phyloP scores from a whole-genome alignment of 2,113 vertebrate species.

The Pachypanchax playfairii region DNA sequence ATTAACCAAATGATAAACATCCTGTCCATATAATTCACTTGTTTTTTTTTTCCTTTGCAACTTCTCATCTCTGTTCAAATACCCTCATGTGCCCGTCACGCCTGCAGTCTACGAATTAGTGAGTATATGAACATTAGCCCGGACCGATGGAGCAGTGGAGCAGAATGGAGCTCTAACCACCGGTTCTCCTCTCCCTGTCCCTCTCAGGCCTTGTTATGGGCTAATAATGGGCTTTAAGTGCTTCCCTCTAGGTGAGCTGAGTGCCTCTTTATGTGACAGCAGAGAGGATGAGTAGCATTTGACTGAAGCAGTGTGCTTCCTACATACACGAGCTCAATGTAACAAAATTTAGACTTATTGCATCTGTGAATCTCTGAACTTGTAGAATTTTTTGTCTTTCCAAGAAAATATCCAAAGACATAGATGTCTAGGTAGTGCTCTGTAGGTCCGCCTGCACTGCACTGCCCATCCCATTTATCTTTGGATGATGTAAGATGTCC shows the following conservation, averaged over 20 bases:
- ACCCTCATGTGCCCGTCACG: slow-evolving; percentile 2
- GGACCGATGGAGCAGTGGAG: slow-evolving; percentile 27
- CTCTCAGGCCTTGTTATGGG: slow-evolving; percentile 49
- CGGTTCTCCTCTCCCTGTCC: slow-evolving; percentile 8
- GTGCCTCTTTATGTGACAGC: slow-evolving; percentile 53
- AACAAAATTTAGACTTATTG: not conserved
- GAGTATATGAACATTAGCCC: slow-evolving; percentile 26
- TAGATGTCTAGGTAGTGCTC: not conserved
- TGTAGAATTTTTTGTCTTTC: not conserved
- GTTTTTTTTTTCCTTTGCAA: too few relatives aligned
- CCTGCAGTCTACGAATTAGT: slow-evolving; percentile 20
- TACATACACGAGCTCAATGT: too few relatives aligned
- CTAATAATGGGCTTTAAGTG: slow-evolving; percentile 67
- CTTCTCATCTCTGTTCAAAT: slow-evolving; percentile 10
- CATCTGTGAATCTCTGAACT: not conserved
- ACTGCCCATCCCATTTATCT: too few relatives aligned
- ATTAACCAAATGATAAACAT: not conserved
- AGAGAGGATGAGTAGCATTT: slow-evolving; percentile 20
- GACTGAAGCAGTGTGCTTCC: not conserved
- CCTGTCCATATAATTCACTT: not conserved
- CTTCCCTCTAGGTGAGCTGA: slow-evolving; percentile 44
- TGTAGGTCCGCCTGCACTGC: not conserved
- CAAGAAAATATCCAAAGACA: too few relatives aligned
- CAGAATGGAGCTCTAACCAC: slow-evolving; percentile 30
- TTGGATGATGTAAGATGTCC: not conserved